These are phyloP conservation scores for Epiblema foenella DNA, from an alignment of 2,888 invertebrate genomes.

Conservation along the genomic window DNA sequence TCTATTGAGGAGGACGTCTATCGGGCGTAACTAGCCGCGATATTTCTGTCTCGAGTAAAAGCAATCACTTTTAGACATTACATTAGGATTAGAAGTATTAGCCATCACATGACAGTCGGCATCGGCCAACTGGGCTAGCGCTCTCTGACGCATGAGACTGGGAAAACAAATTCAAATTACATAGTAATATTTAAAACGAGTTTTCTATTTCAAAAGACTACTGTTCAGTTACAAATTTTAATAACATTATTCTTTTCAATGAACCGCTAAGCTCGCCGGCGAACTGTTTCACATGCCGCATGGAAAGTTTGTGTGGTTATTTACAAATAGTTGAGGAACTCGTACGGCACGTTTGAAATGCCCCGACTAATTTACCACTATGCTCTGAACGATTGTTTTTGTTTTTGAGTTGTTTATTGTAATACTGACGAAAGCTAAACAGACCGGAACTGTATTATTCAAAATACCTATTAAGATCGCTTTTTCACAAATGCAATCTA, in stretches of 20 bases:
- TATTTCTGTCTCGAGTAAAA: constrained; percentile 43
- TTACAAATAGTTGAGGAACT: constrained; percentile 52
- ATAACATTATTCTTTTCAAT: constrained; percentile 68
- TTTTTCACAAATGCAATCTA: neutral
- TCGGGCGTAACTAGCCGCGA: constrained; percentile 33
- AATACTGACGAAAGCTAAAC: neutral
- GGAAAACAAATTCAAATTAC: constrained; percentile 72
- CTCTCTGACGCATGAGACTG: constrained; percentile 66
- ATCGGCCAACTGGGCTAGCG: constrained; percentile 66
- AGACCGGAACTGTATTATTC: neutral
- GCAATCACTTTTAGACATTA: constrained; percentile 64
- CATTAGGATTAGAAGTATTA: constrained; percentile 63
- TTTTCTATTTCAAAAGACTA: constrained; percentile 63
- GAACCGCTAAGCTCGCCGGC: constrained; percentile 58
- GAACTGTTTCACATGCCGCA: constrained; percentile 57
- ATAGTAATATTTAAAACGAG: constrained; percentile 68
- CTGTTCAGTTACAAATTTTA: constrained; percentile 55
- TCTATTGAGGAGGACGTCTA: constrained; percentile 31
- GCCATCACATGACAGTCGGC: constrained; percentile 71
- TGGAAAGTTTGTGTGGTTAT: constrained; percentile 49
- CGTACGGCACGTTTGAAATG: constrained; percentile 50
- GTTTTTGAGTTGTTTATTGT: constrained; percentile 10
- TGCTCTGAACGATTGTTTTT: constrained; percentile 19
- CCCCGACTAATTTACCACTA: constrained; percentile 48
- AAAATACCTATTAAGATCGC: neutral